Conservation (phyloP, 2,888 invertebrate species). For the Celastrina argiolus region DNA sequence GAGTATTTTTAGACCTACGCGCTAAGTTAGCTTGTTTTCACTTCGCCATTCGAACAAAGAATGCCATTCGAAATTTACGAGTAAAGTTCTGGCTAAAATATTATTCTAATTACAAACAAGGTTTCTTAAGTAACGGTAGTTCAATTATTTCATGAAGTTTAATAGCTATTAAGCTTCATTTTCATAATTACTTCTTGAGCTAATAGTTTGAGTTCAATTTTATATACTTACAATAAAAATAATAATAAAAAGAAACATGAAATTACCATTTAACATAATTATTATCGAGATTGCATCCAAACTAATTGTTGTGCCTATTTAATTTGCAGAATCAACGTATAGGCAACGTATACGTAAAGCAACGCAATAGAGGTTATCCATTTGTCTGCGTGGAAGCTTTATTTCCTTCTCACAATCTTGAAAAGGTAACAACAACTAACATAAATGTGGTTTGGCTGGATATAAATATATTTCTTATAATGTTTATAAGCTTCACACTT, state of each 20-base stretch:
- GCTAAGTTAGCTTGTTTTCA: constrained; percentile 39
- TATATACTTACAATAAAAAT: no score
- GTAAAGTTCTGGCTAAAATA: constrained; percentile 22
- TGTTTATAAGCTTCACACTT: not conserved
- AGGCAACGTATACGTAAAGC: no score
- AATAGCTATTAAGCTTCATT: not conserved
- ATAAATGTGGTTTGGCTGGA: not conserved
- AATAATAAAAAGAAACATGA: no score
- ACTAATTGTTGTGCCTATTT: no score
- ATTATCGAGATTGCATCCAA: no score
- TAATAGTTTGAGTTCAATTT: no score
- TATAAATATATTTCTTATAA: not conserved
- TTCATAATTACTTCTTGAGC: not conserved
- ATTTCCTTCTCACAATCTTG: not conserved
- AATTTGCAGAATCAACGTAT: no score
- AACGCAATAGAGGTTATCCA: no score
- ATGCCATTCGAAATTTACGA: constrained; percentile 32
- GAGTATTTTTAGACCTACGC: constrained; percentile 38
- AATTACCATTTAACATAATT: no score
- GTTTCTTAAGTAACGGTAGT: constrained; percentile 4
- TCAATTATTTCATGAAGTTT: not conserved
- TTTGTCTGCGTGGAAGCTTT: not conserved
- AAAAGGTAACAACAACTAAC: not conserved
- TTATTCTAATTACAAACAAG: constrained; percentile 17
- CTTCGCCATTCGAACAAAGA: constrained; percentile 36